Percentiles rank a stretch among this genome's conserved stretches.
These are phyloP conservation scores for Patella caerulea DNA, from an alignment of 2,888 invertebrate species.

Conservation along the genomic window DNA sequence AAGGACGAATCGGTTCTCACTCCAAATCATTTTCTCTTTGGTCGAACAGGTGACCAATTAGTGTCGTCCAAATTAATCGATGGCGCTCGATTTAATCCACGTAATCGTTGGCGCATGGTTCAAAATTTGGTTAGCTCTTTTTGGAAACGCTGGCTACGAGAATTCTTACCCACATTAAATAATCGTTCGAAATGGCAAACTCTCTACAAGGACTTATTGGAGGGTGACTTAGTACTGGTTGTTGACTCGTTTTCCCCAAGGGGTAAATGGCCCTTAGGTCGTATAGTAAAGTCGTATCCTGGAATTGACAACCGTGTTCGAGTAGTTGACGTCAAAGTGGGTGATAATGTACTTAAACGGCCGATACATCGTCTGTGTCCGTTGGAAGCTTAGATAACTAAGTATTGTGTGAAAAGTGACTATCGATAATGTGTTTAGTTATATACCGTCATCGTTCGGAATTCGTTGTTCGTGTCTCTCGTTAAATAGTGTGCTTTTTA, in stretches of 20 bases:
- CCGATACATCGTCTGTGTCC: slow-evolving; percentile 11
- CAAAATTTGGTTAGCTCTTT: neutral
- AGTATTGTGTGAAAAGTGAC: neutral
- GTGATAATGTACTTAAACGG: neutral
- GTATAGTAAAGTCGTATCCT: slow-evolving; percentile 4
- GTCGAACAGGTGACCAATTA: no score
- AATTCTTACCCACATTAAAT: slow-evolving; percentile 3
- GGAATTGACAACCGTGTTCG: neutral
- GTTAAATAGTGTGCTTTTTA: no score
- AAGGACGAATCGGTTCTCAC: no score
- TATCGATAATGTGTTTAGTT: no score
- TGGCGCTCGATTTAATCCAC: slow-evolving; percentile 18
- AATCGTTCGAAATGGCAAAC: neutral
- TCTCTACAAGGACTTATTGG: neutral
- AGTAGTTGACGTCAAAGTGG: neutral
- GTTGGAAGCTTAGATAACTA: slow-evolving; percentile 1
- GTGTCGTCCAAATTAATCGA: no score
- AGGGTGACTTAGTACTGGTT: slow-evolving; percentile 6
- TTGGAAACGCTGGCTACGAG: slow-evolving; percentile 5
- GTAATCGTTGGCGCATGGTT: slow-evolving; percentile 21
- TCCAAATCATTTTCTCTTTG: no score
- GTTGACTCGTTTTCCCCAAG: neutral
- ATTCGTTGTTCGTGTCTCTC: no score
- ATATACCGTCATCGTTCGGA: no score
- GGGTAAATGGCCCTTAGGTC: slow-evolving; percentile 12